Evolutionary conservation across 1,140 invertebrate genomes (phyloP), one percentile per base, ranked within the genome.

Genomic region (Bombus pyrosoma): DNA sequence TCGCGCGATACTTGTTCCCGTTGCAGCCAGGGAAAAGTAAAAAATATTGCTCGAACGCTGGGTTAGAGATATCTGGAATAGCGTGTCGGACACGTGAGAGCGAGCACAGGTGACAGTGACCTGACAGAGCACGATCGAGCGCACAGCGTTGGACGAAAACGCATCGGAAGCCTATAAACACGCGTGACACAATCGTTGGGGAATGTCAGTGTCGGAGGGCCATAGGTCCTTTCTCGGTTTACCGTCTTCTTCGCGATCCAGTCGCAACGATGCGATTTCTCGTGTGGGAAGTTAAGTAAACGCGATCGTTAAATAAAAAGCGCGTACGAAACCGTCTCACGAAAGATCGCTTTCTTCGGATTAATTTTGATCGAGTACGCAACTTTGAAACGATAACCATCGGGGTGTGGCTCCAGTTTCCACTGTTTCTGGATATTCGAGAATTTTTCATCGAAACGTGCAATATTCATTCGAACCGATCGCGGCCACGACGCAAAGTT

Each of bases 171-270:
- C 86, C 85, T 93, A 92, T 92, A 92, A 89, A 85, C 82, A 87
- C 59, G 87, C 78, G 80, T 93, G 92, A 93, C 92, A 93, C 90
- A 91, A 93, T 91, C 91, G 86, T 90, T 86, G 73, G 89, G 83
- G 91, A 93, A 93, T 93, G 92, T 79, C 87, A 86, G 76, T 92
- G 81, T 88, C 86, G 86, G 85, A 90, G 89, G 89, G 83, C 89
- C 87, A 85, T 77, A 90, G 89, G 87, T 87, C 85, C 87, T 87
- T 71, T 81, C 59, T 64, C 75, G 75, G 32, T 76, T 57, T 57
- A 37, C 47, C 37, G 2, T 18, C 39, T 2, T 32, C 8, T 41
- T 47, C 53, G 57, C 22, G 37, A n/a, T n/a, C 32, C 53, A 47
- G 8, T 75, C 73, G 4, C 32, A 2, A 15, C 32, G 18, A 32